Conservation (phyloP, 2,888 invertebrate species). For the Smittia aterrima region DNA sequence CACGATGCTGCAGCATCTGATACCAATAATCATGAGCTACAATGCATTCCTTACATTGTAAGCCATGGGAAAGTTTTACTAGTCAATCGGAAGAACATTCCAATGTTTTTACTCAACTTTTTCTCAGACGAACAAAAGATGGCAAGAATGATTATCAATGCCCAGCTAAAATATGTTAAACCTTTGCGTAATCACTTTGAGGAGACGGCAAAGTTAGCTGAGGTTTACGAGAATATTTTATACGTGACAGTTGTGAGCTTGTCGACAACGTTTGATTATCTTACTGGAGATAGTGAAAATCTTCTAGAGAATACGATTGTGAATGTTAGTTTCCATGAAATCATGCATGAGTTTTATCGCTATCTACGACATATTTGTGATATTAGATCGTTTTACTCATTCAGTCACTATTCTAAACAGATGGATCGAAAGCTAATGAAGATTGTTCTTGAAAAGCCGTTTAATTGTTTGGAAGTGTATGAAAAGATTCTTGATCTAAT, state of each 20-base stretch:
- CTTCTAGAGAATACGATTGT: not conserved
- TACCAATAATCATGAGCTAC: not conserved
- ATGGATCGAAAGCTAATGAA: not conserved
- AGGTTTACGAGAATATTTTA: slow-evolving; percentile 24
- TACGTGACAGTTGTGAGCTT: not conserved
- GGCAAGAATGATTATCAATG: slow-evolving; percentile 5
- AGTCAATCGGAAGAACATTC: slow-evolving; percentile 27
- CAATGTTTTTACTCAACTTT: slow-evolving; percentile 16
- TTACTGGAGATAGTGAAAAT: slow-evolving; percentile 14
- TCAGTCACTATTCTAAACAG: not conserved
- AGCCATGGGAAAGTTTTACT: slow-evolving; percentile 23
- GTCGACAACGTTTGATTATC: not conserved
- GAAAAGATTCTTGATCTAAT: slow-evolving; percentile 21
- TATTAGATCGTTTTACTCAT: slow-evolving; percentile 17
- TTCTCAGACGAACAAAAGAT: slow-evolving; percentile 9
- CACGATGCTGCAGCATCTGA: not conserved
- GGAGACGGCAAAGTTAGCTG: not conserved
- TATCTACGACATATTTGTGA: slow-evolving; percentile 30
- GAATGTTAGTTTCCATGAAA: slow-evolving; percentile 6
- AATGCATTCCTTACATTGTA: slow-evolving; percentile 19
- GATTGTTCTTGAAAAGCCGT: slow-evolving; percentile 10
- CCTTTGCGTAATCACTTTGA: not conserved
- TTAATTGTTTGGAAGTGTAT: slow-evolving; percentile 10
- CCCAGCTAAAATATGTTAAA: not conserved
- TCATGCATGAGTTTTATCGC: slow-evolving; percentile 14